Base-by-base conservation (phyloP, 1,140 invertebrate species). In the Drosophila repleta region DNA sequence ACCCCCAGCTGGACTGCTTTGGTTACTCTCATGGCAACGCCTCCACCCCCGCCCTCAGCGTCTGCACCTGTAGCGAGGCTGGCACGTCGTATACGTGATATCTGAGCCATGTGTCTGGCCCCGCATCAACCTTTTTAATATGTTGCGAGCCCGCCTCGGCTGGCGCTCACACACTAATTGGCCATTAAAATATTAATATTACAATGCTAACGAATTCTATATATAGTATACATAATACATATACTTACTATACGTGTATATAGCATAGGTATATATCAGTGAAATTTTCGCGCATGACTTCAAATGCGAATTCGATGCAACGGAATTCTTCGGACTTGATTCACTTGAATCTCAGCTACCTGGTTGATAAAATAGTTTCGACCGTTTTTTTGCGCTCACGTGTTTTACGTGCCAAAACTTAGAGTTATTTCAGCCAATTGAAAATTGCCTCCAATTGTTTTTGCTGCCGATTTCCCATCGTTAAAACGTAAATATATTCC, bases 101-200 rank as follows among this genome's bases (percentile, higher is more conserved):
- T 70, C 17, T 49, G 37, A 52, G 29, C 45, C 35, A 17, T 68
- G 13, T 43, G 18, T 29, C 20, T 24, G 26, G 46, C 32, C 32
- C 3, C 24, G 48, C 5, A 3, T 29, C 24, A 15, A 21, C 5
- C 46, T n/a, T n/a, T 15, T 49, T 41, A 7, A 41, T 41, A 17
- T 18, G 39, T 41, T 41, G 39, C 39, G 5, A 51, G 4, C n/a
- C 1, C 48, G 15, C 7, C 41, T 49, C 20, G 48, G 20, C 24
- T 39, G 24, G 13, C 48, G 41, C 21, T 53, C 18, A 60, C 35
- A 15, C 37, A 61, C 75, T 83, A 83, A 83, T 83, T 83, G 72
- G 68, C 52, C 61, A 83, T 83, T 83, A 73, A 83, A 76, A 78
- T 70, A 83, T 83, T 79, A 76, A 61, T 65, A 83, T 57, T 45